These are phyloP conservation scores for Parnassius smintheus DNA, from an alignment of 2,888 invertebrate species.

Conservation along the genomic window DNA sequence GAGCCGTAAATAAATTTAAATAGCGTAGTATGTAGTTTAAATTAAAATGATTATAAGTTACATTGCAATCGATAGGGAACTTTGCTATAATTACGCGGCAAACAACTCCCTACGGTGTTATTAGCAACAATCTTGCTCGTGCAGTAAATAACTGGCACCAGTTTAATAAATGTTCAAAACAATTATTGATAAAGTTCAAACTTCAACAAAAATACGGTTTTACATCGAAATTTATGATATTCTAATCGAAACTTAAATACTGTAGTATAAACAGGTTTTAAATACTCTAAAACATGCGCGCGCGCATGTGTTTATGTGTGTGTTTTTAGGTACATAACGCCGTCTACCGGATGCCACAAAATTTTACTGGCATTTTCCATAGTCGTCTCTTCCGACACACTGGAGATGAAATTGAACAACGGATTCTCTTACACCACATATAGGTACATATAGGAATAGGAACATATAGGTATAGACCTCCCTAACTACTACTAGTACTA, in stretches of 20 bases:
- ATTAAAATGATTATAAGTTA: constrained; percentile 17
- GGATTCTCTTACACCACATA: no score
- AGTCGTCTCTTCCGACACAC: no score
- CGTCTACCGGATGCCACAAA: no score
- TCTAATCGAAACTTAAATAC: constrained; percentile 1
- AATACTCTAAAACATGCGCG: not conserved
- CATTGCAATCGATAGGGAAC: constrained; percentile 25
- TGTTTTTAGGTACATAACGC: no score
- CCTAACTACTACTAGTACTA: no score
- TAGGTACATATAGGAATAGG: no score
- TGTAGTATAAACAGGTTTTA: not conserved
- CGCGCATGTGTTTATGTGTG: no score
- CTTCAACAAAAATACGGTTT: not conserved
- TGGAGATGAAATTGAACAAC: no score
- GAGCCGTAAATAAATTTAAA: constrained; percentile 18
- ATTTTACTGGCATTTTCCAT: no score
- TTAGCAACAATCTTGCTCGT: constrained; percentile 18
- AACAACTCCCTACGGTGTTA: constrained; percentile 18
- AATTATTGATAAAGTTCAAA: not conserved
- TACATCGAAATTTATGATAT: not conserved
- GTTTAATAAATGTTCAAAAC: not conserved
- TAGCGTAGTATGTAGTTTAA: constrained; percentile 12
- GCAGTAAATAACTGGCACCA: not conserved
- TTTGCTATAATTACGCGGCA: constrained; percentile 19
- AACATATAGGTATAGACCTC: no score